phyloP scores from a whole-genome alignment of 2,888 invertebrate genomes.

The Ophion costatus region DNA sequence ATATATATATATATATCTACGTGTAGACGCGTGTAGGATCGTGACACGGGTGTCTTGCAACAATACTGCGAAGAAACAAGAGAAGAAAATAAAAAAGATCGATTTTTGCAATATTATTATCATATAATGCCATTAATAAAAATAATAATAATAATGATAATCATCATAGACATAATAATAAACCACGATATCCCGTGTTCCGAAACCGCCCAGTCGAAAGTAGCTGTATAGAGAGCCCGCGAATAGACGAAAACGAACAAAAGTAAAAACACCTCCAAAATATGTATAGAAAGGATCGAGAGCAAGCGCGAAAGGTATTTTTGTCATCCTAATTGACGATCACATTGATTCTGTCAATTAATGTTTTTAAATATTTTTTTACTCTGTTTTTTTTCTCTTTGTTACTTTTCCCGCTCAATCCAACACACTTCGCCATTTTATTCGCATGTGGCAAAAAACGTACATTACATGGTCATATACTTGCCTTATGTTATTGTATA shows the following conservation, averaged over 20 bases:
- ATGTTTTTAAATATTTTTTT: no score
- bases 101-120: neutral
- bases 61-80: neutral
- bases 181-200: conserved; percentile 56
- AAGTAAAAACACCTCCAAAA: neutral
- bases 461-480: no score
- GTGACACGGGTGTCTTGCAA: conserved; percentile 43
- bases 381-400: neutral
- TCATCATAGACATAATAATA: conserved; percentile 3
- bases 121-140: neutral
- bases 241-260: conserved; percentile 33
- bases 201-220: conserved; percentile 61
- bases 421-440: no score
- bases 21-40: conserved; percentile 52
- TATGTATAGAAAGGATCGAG: conserved; percentile 41
- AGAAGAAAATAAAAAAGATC: conserved; percentile 8
- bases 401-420: no score
- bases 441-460: no score
- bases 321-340: neutral
- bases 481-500: neutral
- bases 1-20: conserved; percentile 60
- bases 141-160: conserved; percentile 23
- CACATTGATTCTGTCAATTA: no score
- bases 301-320: conserved; percentile 38
- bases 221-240: conserved; percentile 53